Evolutionary conservation across 2,888 invertebrate genomes (phyloP).

Genomic region (Dascillus cervinus): DNA sequence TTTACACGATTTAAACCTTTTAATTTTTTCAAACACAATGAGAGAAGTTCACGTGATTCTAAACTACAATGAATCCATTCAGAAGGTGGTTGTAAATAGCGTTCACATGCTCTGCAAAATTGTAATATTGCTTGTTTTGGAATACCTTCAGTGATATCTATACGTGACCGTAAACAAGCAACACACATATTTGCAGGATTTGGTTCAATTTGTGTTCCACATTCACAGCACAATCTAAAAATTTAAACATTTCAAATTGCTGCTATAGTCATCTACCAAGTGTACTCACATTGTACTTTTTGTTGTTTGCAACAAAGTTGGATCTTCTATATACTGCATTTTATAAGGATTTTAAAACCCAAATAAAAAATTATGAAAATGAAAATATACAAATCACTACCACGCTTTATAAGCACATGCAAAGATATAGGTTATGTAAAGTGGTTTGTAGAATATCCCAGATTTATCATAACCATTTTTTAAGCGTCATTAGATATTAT

Average conservation of each 20-base stretch:
- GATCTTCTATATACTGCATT: no score
- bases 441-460: no score
- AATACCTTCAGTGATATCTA: constrained; percentile 94
- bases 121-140: constrained; percentile 87
- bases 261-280: no score
- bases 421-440: no score
- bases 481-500: no score
- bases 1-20: constrained; percentile 85
- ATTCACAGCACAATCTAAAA: constrained; percentile 83
- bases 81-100: constrained; percentile 87
- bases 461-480: no score
- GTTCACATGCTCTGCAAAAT: constrained; percentile 89
- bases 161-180: constrained; percentile 79
- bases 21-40: constrained; percentile 85
- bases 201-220: constrained; percentile 84
- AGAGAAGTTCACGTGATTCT: constrained; percentile 86
- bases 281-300: no score
- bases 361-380: no score
- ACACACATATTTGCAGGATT: constrained; percentile 98
- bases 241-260: constrained; percentile 1
- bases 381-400: no score
- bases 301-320: no score
- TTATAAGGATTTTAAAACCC: no score
- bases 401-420: no score
- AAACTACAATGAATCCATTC: constrained; percentile 80